Conservation (phyloP, 2,113 vertebrate species). For the Megaceryle maxima region DNA sequence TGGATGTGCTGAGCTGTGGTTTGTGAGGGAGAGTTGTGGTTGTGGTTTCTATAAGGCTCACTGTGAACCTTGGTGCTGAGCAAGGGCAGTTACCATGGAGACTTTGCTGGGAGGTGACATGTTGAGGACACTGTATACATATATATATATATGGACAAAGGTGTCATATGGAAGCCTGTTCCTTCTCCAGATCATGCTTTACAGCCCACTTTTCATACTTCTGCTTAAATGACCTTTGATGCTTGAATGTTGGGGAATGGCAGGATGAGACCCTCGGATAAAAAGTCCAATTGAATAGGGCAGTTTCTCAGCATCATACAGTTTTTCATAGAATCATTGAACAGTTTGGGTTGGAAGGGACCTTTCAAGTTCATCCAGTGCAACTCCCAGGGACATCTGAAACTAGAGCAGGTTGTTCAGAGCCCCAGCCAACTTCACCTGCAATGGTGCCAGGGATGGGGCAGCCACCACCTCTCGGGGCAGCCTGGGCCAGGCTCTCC, state of each 20-base stretch:
- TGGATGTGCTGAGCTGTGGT: not conserved
- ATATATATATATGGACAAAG: fast-evolving
- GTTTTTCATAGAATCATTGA: not conserved
- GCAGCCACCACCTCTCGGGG: no score
- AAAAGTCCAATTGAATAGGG: not conserved
- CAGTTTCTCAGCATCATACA: fast-evolving
- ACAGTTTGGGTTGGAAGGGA: not conserved
- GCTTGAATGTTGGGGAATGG: fast-evolving
- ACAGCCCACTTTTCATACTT: not conserved
- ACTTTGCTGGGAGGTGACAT: not conserved
- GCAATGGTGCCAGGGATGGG: no score
- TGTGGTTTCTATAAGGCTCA: not conserved
- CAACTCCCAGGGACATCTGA: no score
- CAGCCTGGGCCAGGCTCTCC: no score
- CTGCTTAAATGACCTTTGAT: not conserved
- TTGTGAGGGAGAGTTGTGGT: not conserved
- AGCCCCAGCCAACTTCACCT: no score
- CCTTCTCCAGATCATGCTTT: not conserved
- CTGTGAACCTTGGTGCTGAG: not conserved
- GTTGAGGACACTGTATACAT: fast-evolving
- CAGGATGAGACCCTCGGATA: not conserved
- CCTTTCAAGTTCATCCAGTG: not conserved
- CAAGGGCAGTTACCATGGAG: fast-evolving
- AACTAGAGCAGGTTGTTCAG: not conserved
- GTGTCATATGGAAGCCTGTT: not conserved